Percentiles rank a stretch among this genome's conserved stretches.
phyloP scores from a whole-genome alignment of 92 coral and sea anemone species.

The Phymanthus crucifer region DNA sequence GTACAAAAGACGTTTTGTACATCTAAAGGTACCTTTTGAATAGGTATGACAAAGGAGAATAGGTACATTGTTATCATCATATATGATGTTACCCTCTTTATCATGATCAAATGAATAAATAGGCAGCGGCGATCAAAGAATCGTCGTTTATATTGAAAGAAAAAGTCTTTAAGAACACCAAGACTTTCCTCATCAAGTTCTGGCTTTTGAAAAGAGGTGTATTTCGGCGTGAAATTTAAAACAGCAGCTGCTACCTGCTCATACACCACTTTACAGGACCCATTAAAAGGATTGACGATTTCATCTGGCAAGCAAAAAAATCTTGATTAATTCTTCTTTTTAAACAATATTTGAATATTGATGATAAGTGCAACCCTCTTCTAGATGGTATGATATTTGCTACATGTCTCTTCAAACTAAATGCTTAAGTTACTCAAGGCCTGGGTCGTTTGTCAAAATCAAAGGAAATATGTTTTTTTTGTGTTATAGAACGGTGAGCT shows the following conservation, averaged over 20 bases:
- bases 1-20: background rate
- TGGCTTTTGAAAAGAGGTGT: background rate
- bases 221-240: background rate
- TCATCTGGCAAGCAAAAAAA: background rate
- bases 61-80: background rate
- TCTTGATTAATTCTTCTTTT: no score
- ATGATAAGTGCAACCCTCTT: no score
- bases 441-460: no score
- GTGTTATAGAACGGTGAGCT: no score
- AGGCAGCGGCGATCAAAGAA: background rate
- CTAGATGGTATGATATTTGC: no score
- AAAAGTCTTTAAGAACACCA: background rate
- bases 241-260: background rate
- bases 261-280: background rate
- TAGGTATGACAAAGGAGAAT: background rate
- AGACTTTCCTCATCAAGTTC: background rate
- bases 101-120: background rate
- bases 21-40: background rate
- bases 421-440: no score
- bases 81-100: background rate
- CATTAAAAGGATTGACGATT: background rate
- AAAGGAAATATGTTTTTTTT: no score
- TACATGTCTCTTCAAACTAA: no score
- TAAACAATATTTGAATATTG: no score
- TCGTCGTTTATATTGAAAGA: background rate